Conservation (phyloP, 2,888 invertebrate genomes). For the Acanthosepion lycidas region DNA sequence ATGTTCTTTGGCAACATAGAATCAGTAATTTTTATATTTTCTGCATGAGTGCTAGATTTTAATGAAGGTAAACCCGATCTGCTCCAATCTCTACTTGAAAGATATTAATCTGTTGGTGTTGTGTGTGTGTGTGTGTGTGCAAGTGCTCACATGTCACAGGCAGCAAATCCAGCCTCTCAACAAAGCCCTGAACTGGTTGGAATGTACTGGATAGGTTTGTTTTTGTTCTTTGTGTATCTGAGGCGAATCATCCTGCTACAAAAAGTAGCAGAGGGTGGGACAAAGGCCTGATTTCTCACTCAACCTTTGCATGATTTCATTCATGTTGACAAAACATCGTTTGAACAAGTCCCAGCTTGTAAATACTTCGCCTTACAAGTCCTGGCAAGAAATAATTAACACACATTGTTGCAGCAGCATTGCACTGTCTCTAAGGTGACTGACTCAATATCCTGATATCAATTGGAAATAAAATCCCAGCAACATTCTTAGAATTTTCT, state of each 20-base stretch:
- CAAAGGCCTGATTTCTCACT: neutral
- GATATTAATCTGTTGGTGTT: no score
- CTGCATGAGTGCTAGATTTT: no score
- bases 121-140: no score
- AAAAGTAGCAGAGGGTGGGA: neutral
- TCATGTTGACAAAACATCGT: neutral
- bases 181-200: no score
- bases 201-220: no score
- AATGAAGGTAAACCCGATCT: no score
- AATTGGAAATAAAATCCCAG: neutral
- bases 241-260: neutral
- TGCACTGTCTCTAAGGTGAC: neutral
- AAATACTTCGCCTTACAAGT: neutral
- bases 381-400: neutral
- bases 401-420: neutral
- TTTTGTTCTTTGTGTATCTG: no score
- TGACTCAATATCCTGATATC: neutral
- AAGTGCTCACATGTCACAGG: no score
- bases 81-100: no score
- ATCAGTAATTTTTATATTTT: no score
- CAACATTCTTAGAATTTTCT: neutral
- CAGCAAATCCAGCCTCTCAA: no score
- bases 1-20: no score
- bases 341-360: neutral
- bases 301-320: neutral